These are phyloP conservation scores for Metaphire vulgaris DNA, from an alignment of 1,140 invertebrate species.

Conservation along the genomic window DNA sequence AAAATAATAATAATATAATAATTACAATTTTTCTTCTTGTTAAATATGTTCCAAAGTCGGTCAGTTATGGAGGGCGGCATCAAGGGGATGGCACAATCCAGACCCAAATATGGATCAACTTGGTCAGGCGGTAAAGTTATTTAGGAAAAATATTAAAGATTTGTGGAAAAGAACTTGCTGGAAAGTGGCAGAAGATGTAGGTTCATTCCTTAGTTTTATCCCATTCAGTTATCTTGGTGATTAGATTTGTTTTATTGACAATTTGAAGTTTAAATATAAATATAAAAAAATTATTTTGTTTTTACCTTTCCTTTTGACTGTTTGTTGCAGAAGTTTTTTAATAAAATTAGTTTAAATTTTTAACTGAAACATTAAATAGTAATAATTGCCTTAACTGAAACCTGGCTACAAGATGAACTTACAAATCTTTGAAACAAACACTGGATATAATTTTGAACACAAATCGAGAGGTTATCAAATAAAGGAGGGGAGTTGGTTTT, in stretches of 20 bases:
- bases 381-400: no score
- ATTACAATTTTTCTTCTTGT: neutral
- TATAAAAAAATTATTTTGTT: slow-evolving; percentile 11
- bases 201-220: slow-evolving; percentile 7
- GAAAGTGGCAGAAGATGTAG: slow-evolving; percentile 61
- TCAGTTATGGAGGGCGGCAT: slow-evolving; percentile 80
- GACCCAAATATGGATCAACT: slow-evolving; percentile 66
- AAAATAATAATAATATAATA: no score
- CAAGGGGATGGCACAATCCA: slow-evolving; percentile 77
- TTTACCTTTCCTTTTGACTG: slow-evolving; percentile 4
- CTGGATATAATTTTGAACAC: no score
- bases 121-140: slow-evolving; percentile 53
- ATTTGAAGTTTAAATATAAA: slow-evolving; percentile 6
- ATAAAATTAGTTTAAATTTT: no score
- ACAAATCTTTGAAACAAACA: no score
- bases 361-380: no score
- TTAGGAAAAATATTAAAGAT: slow-evolving; percentile 79
- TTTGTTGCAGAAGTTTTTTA: no score
- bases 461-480: no score
- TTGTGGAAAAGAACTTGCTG: slow-evolving; percentile 82
- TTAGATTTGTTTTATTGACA: neutral
- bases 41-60: slow-evolving; percentile 73
- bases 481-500: no score
- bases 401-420: no score
- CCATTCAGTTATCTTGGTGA: neutral